Evolutionary conservation across 2,888 invertebrate genomes (phyloP), one percentile per base, ranked within the genome.

Genomic region (Lamellibrachia columna): DNA sequence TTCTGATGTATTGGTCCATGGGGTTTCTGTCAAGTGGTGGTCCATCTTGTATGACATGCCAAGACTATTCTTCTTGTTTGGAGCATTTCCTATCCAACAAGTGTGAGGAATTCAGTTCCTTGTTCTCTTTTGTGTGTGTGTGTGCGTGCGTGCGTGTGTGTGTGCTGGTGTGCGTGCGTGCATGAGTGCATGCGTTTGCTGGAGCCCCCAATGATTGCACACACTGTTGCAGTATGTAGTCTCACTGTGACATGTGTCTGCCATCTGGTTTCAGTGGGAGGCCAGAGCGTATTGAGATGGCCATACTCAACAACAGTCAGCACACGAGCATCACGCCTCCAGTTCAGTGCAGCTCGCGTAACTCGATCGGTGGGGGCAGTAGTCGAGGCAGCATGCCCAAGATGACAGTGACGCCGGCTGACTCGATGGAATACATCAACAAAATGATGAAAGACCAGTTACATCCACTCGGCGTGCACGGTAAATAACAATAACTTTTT

Each of bases 221-320:
- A 40, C 40, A 40, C 40, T 40, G 40, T 40, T 40, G 40, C 40
- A 40, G 1, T 40, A 40, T 40, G 40, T 40, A 40, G 40, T 40
- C 40, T 15, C 75, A 15, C 11, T 15, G 22, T 11, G 75, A 75
- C 22, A 11, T n/a, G 60, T 22, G 28, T 53, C 22, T 40, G 52
- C 9, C 58, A 6, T 91, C 40, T 58, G 53, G 40, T 93, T 92
- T 28, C 92, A 94, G 94, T 53, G 94, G 94, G 92, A 93, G 93
- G n/a, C 28, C 93, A 11, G 98, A 98, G 96, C 98, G 98, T 91
- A 98, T 98, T 96, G 98, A 98, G 97, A 97, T 98, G 97, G 98
- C 98, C 96, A 98, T 98, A 94, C 96, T 98, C 93, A 92, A 92
- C 92, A 92, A 93, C 90, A 93, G 93, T 40, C 93, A 94, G 94